phyloP scores from a whole-genome alignment of 1,140 invertebrate species.

The Bactericera cockerelli region DNA sequence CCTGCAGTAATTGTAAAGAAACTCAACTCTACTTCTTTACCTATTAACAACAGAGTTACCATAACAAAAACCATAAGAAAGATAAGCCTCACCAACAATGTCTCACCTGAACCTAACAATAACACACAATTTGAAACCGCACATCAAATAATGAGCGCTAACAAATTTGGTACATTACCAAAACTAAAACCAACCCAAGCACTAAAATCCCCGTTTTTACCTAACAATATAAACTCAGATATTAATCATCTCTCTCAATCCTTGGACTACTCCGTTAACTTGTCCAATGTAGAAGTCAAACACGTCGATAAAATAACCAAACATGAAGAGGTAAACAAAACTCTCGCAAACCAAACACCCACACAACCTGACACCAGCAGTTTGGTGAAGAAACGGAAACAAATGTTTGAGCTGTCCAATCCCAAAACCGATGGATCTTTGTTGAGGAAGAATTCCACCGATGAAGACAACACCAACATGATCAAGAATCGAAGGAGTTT shows the following conservation, averaged over 20 bases:
- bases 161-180: not conserved
- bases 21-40: not conserved
- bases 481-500: not conserved
- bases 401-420: slow-evolving; percentile 2
- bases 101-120: not conserved
- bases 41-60: not conserved
- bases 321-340: not conserved
- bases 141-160: no score
- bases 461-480: not conserved
- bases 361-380: not conserved
- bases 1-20: not conserved
- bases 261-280: not conserved
- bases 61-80: slow-evolving; percentile 4
- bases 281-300: no score
- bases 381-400: slow-evolving; percentile 2
- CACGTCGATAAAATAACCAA: no score
- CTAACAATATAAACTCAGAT: no score
- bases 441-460: not conserved
- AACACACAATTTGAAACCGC: not conserved
- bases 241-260: not conserved
- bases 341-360: not conserved
- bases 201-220: no score
- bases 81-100: not conserved
- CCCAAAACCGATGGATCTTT: no score
- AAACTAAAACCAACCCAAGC: not conserved